Conservation (phyloP, 2,113 vertebrate species). For the Muntiacus reevesi region DNA sequence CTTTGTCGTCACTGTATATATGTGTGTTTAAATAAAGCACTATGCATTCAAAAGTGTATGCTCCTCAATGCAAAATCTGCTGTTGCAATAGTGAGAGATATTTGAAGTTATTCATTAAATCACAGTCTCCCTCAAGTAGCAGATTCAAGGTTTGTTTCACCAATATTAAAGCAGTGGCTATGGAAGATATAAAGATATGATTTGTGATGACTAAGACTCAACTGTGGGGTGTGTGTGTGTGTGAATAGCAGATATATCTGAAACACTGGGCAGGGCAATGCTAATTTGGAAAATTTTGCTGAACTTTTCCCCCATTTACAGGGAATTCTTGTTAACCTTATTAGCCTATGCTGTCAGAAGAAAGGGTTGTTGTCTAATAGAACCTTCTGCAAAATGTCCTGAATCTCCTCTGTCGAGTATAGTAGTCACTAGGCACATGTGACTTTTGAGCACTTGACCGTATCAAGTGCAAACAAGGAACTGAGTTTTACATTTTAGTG, state of each 20-base stretch:
- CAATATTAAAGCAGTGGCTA: constrained; percentile 17
- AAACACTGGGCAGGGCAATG: not conserved
- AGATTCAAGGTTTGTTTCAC: constrained; percentile 9
- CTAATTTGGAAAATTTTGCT: not conserved
- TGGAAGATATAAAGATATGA: constrained; percentile 16
- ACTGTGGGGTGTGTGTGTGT: not conserved
- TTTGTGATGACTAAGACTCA: not conserved
- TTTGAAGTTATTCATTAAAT: constrained; percentile 70
- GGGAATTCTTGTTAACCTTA: not conserved
- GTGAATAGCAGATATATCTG: not conserved
- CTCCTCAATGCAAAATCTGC: constrained; percentile 61
- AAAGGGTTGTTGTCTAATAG: not conserved
- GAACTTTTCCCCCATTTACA: not conserved
- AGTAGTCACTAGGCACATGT: not conserved
- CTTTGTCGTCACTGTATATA: constrained; percentile 78
- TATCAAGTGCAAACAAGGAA: not conserved
- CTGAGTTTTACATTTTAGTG: not conserved
- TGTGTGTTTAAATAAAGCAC: constrained; percentile 85
- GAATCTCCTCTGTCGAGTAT: not conserved
- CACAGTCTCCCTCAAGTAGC: constrained; percentile 8
- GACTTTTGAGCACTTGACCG: not conserved
- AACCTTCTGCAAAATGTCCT: not conserved
- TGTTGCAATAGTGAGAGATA: constrained; percentile 46
- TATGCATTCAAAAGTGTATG: constrained; percentile 81
- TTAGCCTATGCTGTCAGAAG: not conserved